Base-by-base conservation (phyloP, 2,797 vertebrate species). In the Esox masquinongy region DNA sequence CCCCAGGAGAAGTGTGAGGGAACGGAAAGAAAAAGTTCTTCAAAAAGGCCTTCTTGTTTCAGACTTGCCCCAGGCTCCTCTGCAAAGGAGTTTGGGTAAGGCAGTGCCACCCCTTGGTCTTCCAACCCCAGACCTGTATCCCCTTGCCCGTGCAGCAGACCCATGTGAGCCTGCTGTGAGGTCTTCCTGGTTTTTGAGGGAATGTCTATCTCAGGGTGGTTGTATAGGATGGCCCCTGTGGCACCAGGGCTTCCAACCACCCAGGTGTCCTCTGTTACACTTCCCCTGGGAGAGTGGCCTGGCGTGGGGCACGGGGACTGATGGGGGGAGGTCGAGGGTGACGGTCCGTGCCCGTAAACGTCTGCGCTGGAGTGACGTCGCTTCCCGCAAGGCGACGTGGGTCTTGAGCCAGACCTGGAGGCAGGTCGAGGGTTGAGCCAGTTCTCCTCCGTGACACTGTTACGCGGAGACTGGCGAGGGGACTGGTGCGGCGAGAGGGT, bases 121-220 rank as follows among this genome's bases (percentile, higher is more conserved):
- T 97, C 95, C 82, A 94, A 84, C 81, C 85, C 95, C 82, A 94
- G 84, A 80, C 85, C 91, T 5, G 93, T 71, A 74, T 96, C 96
- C 74, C 91, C 92, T 86, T 96, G 96, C 83, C 93, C 91, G 24
- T 90, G 80, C 76, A 94, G 79, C 78, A 92, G 85, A 47, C 91
- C 87, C 82, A 92, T 91, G 79, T 85, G 87, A 22, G 56, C 81
- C 16, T 82, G 85, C 12, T 83, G 84, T 0, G 86, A 95, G 5
- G 96, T 99, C 88, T 95, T 95, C 86, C 97, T 95, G 83, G 97
- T 97, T 94, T 99, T 99, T 24, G 96, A 94, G 81, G 97, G 97
- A 81, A 99, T 94, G 76, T 98, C 95, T 82, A 96, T 91, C 76
- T 97, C 97, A 71, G 92, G 85, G 85, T 91, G 94, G 64, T 88